Conservation (phyloP, 2,113 vertebrate species). For the Prunella fulvescens region DNA sequence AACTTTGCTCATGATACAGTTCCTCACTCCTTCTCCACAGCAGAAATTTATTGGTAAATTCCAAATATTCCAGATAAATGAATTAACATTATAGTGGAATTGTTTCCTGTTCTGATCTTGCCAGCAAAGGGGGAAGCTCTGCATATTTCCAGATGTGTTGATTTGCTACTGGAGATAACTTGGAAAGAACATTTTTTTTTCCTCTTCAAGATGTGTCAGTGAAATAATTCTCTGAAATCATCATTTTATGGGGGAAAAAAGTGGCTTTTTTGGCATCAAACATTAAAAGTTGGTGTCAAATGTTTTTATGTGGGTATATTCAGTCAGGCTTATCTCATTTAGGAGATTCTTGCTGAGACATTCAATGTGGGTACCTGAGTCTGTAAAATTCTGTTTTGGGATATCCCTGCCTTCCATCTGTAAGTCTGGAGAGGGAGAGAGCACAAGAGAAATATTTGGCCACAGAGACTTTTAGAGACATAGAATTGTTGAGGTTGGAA, state of each 20-base stretch:
- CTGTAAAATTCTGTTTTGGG: not conserved
- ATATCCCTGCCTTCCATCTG: not conserved
- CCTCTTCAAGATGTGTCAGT: not conserved
- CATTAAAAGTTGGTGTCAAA: not conserved
- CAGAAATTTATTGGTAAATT: not conserved
- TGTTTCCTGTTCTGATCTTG: not conserved
- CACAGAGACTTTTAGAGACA: not conserved
- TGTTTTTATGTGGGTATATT: not conserved
- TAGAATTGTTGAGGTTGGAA: not conserved
- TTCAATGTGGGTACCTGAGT: not conserved
- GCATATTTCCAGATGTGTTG: not conserved
- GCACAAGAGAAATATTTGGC: not conserved
- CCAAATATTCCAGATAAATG: not conserved
- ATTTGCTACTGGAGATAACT: not conserved
- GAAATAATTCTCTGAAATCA: not conserved
- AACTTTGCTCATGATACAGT: not conserved
- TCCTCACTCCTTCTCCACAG: not conserved
- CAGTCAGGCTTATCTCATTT: not conserved
- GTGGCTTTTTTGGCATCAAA: not conserved
- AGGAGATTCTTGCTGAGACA: not conserved
- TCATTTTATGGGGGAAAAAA: not conserved
- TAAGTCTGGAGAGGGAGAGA: not conserved
- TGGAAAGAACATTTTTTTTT: not conserved
- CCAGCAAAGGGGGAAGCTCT: not conserved
- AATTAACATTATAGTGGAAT: not conserved